Evolutionary conservation across 2,797 vertebrate genomes (phyloP).

Genomic region (Helarctos malayanus): DNA sequence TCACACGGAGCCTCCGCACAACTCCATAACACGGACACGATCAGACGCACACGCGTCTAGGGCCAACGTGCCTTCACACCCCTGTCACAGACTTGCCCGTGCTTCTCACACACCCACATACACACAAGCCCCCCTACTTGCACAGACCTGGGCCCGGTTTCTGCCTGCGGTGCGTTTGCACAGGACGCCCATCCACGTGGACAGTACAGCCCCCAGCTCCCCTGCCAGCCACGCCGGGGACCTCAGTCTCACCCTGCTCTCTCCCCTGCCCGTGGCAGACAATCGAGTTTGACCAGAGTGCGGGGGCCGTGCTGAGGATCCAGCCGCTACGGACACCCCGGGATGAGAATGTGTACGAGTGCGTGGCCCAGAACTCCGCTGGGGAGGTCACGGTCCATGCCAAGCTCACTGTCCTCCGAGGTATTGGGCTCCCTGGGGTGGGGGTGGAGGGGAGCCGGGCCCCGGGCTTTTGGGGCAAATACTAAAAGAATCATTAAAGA

Average conservation of each 20-base stretch:
- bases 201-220: neutral
- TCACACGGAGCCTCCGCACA: neutral
- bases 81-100: accelerated
- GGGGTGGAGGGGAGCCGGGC: neutral
- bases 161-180: accelerated
- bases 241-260: neutral
- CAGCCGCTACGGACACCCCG: conserved; percentile 97
- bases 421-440: conserved; percentile 85
- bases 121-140: accelerated
- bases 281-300: conserved; percentile 98
- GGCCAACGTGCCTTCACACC: accelerated
- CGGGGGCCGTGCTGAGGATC: conserved; percentile 97
- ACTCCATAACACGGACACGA: accelerated
- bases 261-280: conserved; percentile 88
- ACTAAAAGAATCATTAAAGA: accelerated
- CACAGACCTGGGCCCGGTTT: accelerated
- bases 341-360: conserved; percentile 98
- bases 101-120: accelerated
- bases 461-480: neutral
- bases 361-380: conserved; percentile 95
- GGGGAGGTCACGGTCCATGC: conserved; percentile 96
- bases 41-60: accelerated
- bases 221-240: neutral
- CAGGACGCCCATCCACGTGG: accelerated
- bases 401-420: conserved; percentile 98